These are phyloP conservation scores for Origma solitaria DNA, from an alignment of 2,113 vertebrate genomes.

Conservation along the genomic window DNA sequence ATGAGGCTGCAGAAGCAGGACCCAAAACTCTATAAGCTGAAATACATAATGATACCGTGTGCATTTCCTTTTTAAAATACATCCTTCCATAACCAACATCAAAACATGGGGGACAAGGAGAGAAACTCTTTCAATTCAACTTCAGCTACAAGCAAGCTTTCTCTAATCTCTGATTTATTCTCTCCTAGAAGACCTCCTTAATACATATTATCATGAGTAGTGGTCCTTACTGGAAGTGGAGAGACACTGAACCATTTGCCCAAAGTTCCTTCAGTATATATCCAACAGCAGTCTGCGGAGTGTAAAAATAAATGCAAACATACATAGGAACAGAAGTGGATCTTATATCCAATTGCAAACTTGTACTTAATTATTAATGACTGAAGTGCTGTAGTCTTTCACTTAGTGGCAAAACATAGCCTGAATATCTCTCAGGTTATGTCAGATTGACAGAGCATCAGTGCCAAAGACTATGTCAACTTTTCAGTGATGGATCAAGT, in stretches of 20 bases:
- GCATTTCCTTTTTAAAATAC: background rate
- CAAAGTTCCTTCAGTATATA: background rate
- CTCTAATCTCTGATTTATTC: background rate
- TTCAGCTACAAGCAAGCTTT: background rate
- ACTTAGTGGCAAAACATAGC: background rate
- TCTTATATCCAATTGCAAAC: slow-evolving; percentile 1
- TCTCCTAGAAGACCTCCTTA: background rate
- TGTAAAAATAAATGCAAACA: background rate
- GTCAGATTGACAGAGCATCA: background rate
- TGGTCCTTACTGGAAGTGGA: background rate
- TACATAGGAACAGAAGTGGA: background rate
- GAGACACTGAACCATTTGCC: background rate
- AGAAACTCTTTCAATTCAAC: background rate
- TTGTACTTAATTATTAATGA: slow-evolving; percentile 35
- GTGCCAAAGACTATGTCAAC: background rate
- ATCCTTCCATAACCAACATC: background rate
- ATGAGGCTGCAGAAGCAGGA: background rate
- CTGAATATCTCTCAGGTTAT: background rate
- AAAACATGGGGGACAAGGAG: background rate
- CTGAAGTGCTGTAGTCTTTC: slow-evolving; percentile 5
- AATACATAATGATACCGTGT: background rate
- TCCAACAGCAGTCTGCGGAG: background rate
- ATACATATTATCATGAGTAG: background rate
- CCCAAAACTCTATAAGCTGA: background rate
- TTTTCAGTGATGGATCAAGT: background rate